phyloP scores from a whole-genome alignment of 2,797 vertebrate species.

The Eospalax fontanierii region DNA sequence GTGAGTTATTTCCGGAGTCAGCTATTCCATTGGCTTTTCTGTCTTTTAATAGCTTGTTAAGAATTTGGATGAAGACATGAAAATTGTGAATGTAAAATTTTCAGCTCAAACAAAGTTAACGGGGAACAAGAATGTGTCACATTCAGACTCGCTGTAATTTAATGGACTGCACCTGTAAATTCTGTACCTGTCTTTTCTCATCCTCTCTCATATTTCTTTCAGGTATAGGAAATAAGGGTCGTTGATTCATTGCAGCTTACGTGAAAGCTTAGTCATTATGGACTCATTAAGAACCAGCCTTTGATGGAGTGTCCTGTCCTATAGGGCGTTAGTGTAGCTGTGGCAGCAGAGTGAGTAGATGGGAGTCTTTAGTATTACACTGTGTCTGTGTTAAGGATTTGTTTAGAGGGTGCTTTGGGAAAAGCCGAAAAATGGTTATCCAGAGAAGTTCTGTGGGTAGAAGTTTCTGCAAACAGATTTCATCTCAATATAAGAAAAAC shows the following conservation, averaged over 20 bases:
- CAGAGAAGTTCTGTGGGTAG: not conserved
- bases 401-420: not conserved
- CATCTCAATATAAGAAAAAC: not conserved
- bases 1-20: not conserved
- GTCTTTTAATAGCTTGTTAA: conserved; percentile 59
- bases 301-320: not conserved
- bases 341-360: not conserved
- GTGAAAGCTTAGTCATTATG: not conserved
- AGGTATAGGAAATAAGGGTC: not conserved
- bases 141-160: not conserved
- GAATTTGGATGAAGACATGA: conserved; percentile 35
- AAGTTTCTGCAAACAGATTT: conserved; percentile 36
- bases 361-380: not conserved
- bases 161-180: not conserved
- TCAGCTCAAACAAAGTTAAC: not conserved
- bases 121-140: not conserved
- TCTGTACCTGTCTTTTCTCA: not conserved
- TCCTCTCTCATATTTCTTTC: not conserved
- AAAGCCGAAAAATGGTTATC: conserved; percentile 21
- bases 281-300: not conserved
- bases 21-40: conserved; percentile 21
- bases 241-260: not conserved
- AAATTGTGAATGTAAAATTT: conserved; percentile 40
- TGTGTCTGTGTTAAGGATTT: not conserved
- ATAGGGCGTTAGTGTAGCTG: not conserved